Evolutionary conservation across 2,113 vertebrate genomes (phyloP), one percentile per base, ranked within the genome.

Genomic region (Engystomops pustulosus): DNA sequence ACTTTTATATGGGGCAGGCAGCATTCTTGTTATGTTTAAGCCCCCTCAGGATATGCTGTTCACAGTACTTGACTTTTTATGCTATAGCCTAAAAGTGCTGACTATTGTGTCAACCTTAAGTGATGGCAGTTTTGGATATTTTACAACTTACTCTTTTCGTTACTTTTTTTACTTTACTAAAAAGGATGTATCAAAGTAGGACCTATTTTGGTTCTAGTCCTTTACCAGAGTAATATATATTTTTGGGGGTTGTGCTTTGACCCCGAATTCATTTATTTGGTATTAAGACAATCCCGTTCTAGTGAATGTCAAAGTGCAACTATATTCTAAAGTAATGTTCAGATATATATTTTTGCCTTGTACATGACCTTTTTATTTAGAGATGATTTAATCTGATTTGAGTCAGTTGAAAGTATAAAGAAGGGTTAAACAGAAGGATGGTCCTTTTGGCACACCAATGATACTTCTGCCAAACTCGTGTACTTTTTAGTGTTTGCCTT

Each of bases 401-500:
- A 49, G 17, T 11, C 27, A n/a, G 49, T 32, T 51, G 6, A 1
- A 15, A 25, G 12, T 30, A 32, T 6, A n/a, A 38, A 51, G 20
- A 83, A 47, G 53, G 27, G 80, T 83, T 83, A 83, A 83, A 12
- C 12, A 67, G 44, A 12, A 6, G 11, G 58, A 36, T 44, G 45
- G 55, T 3, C 71, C 30, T 3, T n/a, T 65, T 47, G n/a, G 72
- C n/a, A 68, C 38, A 30, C 45, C 82, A 78, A 17, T 1, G 25
- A 23, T 45, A n/a, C 65, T 41, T 65, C 18, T 84, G 82, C 71
- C 72, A 78, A 68, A 23, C 32, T 69, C 81, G 20, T 83, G 71
- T 65, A 32, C 32, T 83, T 60, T 8, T 62, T 51, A 47, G 15
- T 83, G 32, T 78, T 84, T 78, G 82, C 45, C 72, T 84, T 77